Base-by-base conservation (phyloP, 1,140 invertebrate species). In the Orius laevigatus region DNA sequence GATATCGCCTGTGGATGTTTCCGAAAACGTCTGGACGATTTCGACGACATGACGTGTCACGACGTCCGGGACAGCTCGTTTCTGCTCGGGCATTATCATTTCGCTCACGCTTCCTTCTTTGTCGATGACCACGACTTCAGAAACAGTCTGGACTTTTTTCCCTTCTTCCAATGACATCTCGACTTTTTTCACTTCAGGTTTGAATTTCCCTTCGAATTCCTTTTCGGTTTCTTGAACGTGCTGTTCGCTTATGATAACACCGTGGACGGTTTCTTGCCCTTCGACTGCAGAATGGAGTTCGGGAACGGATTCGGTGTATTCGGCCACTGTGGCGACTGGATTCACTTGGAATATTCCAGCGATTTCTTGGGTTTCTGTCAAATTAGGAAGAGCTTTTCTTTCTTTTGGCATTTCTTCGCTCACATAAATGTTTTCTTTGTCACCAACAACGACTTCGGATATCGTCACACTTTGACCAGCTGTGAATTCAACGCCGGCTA, bases 391-490 rank as follows among this genome's bases (percentile, higher is more conserved):
- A 34, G 67, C 67, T 55, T 46, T 58, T 53, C 55, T 57, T n/a
- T 54, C 50, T 53, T 55, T 52, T 36, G 59, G 55, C 41, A 54
- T 36, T 50, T 60, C 57, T 46, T 49, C 53, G 35, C 56, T 20
- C n/a, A 15, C 46, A 48, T 50, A 57, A 5, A 41, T 35, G 14
- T 34, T 58, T 59, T 74, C 74, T 55, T 69, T 71, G 35, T 73
- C 67, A n/a, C 60, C 66, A 9, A 64, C 36, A 11, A 63, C 66
- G n/a, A 75, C 58, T 19, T 66, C 52, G 9, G 67, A 70, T n/a
- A 74, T 59, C 32, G 62, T 62, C 10, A 75, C 32, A 53, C 64
- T 50, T 57, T 70, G 63, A 9, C 64, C 66, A 12, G 66, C 53
- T 19, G 52, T 46, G 45, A 47, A 54, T 39, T 40, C 45, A 4